phyloP scores from a whole-genome alignment of 64 coral and sea anemone genomes.

The Dendronephthya gigantea region DNA sequence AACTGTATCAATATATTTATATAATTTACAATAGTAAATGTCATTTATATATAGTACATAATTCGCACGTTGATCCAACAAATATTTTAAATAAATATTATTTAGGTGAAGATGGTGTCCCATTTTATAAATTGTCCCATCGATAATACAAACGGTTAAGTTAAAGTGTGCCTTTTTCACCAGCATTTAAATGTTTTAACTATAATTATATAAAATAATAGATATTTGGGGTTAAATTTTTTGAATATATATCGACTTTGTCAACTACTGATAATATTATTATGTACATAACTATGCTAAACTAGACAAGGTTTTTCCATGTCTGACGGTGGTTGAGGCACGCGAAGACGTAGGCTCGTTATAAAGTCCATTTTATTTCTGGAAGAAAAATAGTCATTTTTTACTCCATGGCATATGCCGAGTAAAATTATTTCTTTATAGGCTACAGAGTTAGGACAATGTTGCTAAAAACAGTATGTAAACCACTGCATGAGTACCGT shows the following conservation, averaged over 20 bases:
- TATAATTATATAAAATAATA: conserved; percentile 1
- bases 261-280: not conserved
- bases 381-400: not conserved
- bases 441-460: no score
- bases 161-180: not conserved
- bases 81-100: conserved; percentile 3
- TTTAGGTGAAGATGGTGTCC: not conserved
- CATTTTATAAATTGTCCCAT: not conserved
- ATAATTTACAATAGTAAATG: conserved; percentile 4
- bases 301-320: conserved; percentile 17
- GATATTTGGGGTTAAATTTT: not conserved
- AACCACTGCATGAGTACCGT: no score
- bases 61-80: not conserved
- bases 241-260: not conserved
- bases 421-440: no score
- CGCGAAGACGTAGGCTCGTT: not conserved
- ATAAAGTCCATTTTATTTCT: conserved; percentile 20
- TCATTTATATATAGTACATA: not conserved
- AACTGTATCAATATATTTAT: conserved; percentile 14
- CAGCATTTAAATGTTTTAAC: not conserved
- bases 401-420: not conserved
- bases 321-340: conserved; percentile 4
- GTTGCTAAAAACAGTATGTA: no score
- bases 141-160: not conserved
- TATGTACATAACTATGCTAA: not conserved